Base-by-base conservation (phyloP, 2,113 vertebrate species). In the Oreocharis arfaki region DNA sequence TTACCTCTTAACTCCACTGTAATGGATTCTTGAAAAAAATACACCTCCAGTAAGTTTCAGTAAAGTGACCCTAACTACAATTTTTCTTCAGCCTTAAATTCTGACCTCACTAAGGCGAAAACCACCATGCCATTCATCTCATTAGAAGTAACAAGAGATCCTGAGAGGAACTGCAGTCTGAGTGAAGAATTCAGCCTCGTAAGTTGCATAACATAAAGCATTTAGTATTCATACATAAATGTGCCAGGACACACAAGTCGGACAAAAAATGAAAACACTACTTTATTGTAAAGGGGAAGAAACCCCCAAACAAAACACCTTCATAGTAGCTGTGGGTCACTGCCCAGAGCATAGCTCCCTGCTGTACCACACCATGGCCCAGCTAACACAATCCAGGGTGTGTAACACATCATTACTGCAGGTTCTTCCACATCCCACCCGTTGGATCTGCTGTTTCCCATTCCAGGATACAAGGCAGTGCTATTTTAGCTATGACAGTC, bases 381-480 rank as follows among this genome's bases (percentile, higher is more conserved):
- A 71, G 20, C n/a, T 53, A 59, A n/a, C 9, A 41, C 19, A 42
- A 4, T 6, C 39, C 64, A 59, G 21, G 3, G 32, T 55, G n/a
- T 4, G 2, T 24, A 53, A 13, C 9, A 26, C 21, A 50, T 30
- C 23, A 27, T 27, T 67, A 33, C 21, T 7, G 10, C 30, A 33
- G 6, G 33, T 16, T 77, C 39, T 59, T 83, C 76, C 12, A 18
- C 52, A 59, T 18, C 39, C 26, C 42, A 44, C 7, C 63, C 65
- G 32, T 1, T 0, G 26, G 22, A 77, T 28, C 46, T 63, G n/a
- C 61, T 83, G 22, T 12, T 84, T 11, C 26, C 12, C 47, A 9
- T 0, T 2, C 23, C 37, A 80, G 41, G 12, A 49, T 30, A 76
- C 0, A 0, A 86, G 26, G 46, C 44, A 61, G n/a, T 17, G 53